Evolutionary conservation across 1,140 invertebrate species (phyloP).

Genomic region (Rhagoletis pomonella): DNA sequence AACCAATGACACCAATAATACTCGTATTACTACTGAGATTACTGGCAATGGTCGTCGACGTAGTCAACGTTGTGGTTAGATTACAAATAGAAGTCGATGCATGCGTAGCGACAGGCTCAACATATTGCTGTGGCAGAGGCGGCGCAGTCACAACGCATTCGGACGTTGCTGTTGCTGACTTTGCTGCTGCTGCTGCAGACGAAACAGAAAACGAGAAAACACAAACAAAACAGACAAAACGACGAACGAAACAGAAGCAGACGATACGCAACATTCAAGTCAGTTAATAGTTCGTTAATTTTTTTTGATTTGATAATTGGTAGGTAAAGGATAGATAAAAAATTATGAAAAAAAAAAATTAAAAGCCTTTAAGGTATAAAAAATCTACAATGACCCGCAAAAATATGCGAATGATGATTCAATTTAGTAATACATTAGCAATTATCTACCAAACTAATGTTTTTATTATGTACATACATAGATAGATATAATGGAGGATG

Average conservation of each 20-base stretch:
- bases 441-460: no score
- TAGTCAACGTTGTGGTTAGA: conserved; percentile 51
- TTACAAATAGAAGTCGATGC: conserved; percentile 52
- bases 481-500: no score
- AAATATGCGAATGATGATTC: neutral
- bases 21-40: conserved; percentile 49
- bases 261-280: conserved; percentile 67
- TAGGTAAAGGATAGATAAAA: neutral
- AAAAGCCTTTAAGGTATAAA: neutral
- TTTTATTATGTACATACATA: no score
- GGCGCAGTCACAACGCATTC: conserved; percentile 56
- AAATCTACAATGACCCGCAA: neutral
- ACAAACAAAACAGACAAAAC: conserved; percentile 30
- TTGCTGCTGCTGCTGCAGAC: conserved; percentile 54
- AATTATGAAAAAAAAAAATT: neutral
- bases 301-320: neutral
- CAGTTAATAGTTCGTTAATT: conserved; percentile 12
- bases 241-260: conserved; percentile 67
- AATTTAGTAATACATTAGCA: neutral
- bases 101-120: conserved; percentile 45
- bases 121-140: conserved; percentile 32
- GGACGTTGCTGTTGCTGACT: conserved; percentile 57
- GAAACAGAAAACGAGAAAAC: conserved; percentile 50
- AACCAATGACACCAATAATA: conserved; percentile 50
- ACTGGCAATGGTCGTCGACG: conserved; percentile 44